Percentiles rank a stretch among this genome's conserved stretches.
Evolutionary conservation across 1,140 invertebrate species (phyloP).

Genomic region (Panagrolaimus sp.): DNA sequence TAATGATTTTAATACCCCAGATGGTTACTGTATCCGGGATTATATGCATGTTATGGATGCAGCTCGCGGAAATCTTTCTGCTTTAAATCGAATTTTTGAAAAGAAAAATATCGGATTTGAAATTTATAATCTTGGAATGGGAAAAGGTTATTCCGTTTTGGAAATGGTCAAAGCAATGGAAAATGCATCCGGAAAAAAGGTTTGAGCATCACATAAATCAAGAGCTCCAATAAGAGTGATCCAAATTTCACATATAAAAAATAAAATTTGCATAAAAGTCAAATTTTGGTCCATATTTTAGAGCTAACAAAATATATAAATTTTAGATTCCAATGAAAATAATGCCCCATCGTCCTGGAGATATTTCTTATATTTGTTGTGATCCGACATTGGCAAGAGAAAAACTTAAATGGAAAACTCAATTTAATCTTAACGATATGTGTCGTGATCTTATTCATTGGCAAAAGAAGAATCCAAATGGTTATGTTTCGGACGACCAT

Average conservation of each 20-base stretch:
- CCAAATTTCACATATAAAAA: too few relatives aligned
- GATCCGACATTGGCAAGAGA: not conserved
- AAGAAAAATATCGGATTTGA: not conserved
- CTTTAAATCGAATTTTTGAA: not conserved
- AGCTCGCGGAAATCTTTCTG: too few relatives aligned
- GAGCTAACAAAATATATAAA: not conserved
- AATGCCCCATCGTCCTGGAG: not conserved
- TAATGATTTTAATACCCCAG: too few relatives aligned
- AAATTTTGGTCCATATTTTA: not conserved
- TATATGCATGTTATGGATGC: too few relatives aligned
- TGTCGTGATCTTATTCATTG: not conserved
- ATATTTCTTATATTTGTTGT: not conserved
- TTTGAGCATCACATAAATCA: too few relatives aligned
- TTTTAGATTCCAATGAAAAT: too few relatives aligned
- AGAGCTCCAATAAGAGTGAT: too few relatives aligned
- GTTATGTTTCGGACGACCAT: not conserved
- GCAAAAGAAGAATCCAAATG: too few relatives aligned
- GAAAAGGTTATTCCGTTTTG: not conserved
- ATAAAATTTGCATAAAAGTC: not conserved
- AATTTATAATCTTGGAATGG: not conserved
- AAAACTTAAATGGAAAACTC: not conserved
- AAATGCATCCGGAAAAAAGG: not conserved
- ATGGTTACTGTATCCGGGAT: too few relatives aligned
- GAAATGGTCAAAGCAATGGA: not conserved
- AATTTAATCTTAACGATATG: not conserved